Conservation (phyloP, 2,113 vertebrate genomes). For the Microtus montanus region DNA sequence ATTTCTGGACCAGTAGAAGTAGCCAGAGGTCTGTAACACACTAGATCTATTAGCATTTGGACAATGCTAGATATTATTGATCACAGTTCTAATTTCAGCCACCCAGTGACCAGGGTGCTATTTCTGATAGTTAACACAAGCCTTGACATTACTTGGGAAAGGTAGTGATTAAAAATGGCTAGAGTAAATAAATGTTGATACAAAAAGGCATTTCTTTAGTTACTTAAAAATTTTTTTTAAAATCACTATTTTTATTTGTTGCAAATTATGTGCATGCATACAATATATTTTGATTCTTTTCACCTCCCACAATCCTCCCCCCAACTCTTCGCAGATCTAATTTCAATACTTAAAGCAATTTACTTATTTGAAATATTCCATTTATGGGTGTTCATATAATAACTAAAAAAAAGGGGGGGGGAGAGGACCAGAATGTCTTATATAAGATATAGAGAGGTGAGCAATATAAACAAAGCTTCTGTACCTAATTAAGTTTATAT, state of each 20-base stretch:
- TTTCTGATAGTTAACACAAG: constrained; percentile 32
- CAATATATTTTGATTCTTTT: not conserved
- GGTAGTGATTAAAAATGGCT: constrained; percentile 35
- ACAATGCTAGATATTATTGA: not conserved
- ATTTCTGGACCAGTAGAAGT: not conserved
- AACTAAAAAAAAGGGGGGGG: not conserved
- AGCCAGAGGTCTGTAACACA: not conserved
- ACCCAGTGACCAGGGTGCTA: not conserved
- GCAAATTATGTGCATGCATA: not conserved
- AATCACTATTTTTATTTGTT: not conserved
- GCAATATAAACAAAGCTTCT: constrained; percentile 14
- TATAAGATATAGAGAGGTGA: not conserved
- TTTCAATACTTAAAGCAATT: not conserved
- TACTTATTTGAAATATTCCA: constrained; percentile 18
- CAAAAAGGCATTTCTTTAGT: constrained; percentile 10
- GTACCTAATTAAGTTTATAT: not conserved
- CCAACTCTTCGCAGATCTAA: not conserved
- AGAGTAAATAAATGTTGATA: constrained; percentile 44
- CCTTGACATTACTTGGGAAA: constrained; percentile 54
- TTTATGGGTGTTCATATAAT: constrained; percentile 40
- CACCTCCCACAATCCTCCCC: not conserved
- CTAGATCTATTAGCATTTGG: not conserved
- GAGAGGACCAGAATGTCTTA: not conserved
- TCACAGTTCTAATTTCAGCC: not conserved
- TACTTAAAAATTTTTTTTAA: not conserved